phyloP scores from a whole-genome alignment of 2,113 vertebrate species.

The Albula goreensis region DNA sequence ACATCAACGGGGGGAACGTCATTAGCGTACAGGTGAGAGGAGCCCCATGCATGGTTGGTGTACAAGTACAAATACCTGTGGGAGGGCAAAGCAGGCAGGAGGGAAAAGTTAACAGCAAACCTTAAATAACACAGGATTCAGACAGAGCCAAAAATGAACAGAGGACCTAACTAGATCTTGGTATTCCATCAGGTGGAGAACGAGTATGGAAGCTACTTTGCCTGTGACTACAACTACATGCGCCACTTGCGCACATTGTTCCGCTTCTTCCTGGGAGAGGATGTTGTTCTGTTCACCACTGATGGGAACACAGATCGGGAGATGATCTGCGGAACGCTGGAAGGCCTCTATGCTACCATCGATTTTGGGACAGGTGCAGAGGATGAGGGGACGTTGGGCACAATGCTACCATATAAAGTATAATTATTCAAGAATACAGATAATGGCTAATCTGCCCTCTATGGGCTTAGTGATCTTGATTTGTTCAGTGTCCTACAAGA shows the following conservation, averaged over 20 bases:
- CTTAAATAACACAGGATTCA: neutral
- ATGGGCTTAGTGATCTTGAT: no score
- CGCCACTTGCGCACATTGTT: slow-evolving; percentile 78
- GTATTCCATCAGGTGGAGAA: slow-evolving; percentile 82
- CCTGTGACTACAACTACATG: slow-evolving; percentile 87
- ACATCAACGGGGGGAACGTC: slow-evolving; percentile 88
- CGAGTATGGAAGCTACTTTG: slow-evolving; percentile 90
- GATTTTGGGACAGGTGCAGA: slow-evolving; percentile 90
- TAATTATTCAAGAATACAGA: neutral
- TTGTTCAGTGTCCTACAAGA: no score
- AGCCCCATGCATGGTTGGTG: neutral
- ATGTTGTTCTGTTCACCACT: slow-evolving; percentile 89
- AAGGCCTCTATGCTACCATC: slow-evolving; percentile 84
- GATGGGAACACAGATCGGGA: slow-evolving; percentile 74
- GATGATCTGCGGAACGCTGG: slow-evolving; percentile 83
- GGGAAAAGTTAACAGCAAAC: neutral
- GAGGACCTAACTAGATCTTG: neutral
- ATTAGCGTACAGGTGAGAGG: slow-evolving; percentile 85
- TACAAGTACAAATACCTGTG: neutral
- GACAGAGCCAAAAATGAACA: neutral
- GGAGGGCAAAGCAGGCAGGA: neutral
- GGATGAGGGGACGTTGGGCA: neutral
- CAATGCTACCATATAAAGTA: neutral
- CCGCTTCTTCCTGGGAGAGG: slow-evolving; percentile 73
- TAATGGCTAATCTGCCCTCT: neutral